Evolutionary conservation across 2,888 invertebrate species (phyloP).

Genomic region (Caenorhabditis plicata): DNA sequence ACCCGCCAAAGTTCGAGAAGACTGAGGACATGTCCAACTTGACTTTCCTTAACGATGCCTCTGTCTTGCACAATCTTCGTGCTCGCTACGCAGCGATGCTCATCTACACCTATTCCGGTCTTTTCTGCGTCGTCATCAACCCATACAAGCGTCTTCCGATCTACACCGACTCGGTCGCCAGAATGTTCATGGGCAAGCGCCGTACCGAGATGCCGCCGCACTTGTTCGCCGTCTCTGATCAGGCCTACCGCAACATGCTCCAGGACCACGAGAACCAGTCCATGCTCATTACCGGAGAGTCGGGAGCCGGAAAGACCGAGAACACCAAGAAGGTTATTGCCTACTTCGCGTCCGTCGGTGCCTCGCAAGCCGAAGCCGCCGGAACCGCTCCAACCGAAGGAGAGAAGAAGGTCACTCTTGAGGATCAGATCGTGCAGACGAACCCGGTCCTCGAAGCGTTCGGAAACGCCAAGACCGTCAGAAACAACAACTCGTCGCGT

Average conservation of each 20-base stretch:
- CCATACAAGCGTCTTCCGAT: conserved; percentile 65
- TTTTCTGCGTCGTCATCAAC: conserved; percentile 65
- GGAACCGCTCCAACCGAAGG: conserved; percentile 67
- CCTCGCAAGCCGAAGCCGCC: conserved; percentile 54
- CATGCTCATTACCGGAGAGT: conserved; percentile 75
- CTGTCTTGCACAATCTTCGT: conserved; percentile 96
- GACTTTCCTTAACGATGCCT: conserved; percentile 98
- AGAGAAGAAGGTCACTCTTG: conserved; percentile 94
- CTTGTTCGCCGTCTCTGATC: conserved; percentile 99
- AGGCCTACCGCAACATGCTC: conserved; percentile 75
- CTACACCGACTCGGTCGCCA: conserved; percentile 60
- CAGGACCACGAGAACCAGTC: conserved; percentile 72
- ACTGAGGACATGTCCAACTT: conserved; percentile 75
- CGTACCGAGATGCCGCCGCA: conserved; percentile 99
- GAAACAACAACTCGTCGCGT: conserved; percentile 99
- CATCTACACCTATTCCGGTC: conserved; percentile 68
- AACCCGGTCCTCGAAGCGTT: conserved; percentile 98
- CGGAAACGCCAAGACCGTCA: conserved; percentile 97
- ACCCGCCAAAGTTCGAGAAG: conserved; percentile 98
- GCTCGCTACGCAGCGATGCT: conserved; percentile 94
- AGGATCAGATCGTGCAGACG: conserved; percentile 99
- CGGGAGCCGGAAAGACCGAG: conserved; percentile 99
- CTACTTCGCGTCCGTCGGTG: conserved; percentile 84
- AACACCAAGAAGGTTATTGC: conserved; percentile 99
- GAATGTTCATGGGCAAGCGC: conserved; percentile 95